These are phyloP conservation scores for Hydrolagus affinis DNA, from an alignment of 2,113 vertebrate species.

Conservation along the genomic window DNA sequence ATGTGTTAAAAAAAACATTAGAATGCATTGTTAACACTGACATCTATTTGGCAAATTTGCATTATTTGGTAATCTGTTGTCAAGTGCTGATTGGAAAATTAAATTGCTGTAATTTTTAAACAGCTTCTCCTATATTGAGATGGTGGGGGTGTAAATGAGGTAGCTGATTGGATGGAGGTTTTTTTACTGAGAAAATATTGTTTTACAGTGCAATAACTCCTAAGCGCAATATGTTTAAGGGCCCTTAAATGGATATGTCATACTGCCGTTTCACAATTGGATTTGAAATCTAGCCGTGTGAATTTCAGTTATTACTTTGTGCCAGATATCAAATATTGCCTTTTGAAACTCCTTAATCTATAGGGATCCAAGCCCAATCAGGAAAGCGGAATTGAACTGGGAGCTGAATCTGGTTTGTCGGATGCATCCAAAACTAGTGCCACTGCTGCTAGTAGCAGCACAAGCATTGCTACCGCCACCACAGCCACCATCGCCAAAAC, in stretches of 20 bases:
- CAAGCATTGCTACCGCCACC: conserved; percentile 65
- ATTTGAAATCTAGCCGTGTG: not conserved
- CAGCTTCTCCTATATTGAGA: not conserved
- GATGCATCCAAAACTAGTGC: conserved; percentile 87
- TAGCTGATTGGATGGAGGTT: not conserved
- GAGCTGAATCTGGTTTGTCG: conserved; percentile 91
- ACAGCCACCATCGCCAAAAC: conserved; percentile 60
- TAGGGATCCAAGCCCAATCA: conserved; percentile 70
- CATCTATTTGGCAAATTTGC: no score
- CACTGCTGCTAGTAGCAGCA: conserved; percentile 81
- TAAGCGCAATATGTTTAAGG: not conserved
- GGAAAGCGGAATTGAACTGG: conserved; percentile 71
- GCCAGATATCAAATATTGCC: not conserved
- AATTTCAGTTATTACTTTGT: not conserved
- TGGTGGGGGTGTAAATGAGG: no score
- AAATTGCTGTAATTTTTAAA: not conserved
- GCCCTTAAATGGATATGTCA: not conserved
- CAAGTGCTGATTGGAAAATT: no score
- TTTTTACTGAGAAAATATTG: not conserved
- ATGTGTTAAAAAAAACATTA: no score
- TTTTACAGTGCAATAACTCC: not conserved
- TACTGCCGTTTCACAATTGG: not conserved
- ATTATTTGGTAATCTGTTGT: no score
- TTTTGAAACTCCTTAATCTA: conserved; percentile 34
- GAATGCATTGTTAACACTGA: no score